Evolutionary conservation across 1,140 invertebrate genomes (phyloP).

Genomic region (Drosophila kanapiae): DNA sequence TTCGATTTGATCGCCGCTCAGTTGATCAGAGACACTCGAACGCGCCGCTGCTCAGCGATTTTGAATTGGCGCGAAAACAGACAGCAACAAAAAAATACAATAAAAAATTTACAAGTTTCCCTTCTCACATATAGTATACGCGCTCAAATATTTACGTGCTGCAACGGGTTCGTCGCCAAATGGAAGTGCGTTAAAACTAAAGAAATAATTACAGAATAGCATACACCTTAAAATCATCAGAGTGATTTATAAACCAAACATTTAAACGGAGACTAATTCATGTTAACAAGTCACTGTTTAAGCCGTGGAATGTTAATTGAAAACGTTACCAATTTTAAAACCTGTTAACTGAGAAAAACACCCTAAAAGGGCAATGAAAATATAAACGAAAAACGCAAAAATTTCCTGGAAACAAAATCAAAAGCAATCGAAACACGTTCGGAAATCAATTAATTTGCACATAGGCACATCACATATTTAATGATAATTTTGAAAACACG

Average conservation of each 20-base stretch:
- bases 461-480: constrained; percentile 48
- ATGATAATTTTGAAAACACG: constrained; percentile 73
- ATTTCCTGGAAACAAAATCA: constrained; percentile 30
- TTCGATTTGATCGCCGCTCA: constrained; percentile 73
- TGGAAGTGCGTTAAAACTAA: constrained; percentile 26
- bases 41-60: constrained; percentile 61
- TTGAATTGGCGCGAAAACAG: constrained; percentile 41
- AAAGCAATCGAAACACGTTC: constrained; percentile 28
- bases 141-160: constrained; percentile 25
- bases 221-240: background rate
- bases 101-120: constrained; percentile 26
- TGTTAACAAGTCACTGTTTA: background rate
- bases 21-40: constrained; percentile 81
- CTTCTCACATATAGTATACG: constrained; percentile 22
- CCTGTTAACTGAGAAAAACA: background rate
- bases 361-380: constrained; percentile 1
- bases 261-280: background rate
- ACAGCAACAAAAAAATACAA: constrained; percentile 2
- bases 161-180: constrained; percentile 25
- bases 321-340: constrained; percentile 6
- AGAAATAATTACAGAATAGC: background rate
- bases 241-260: background rate
- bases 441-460: constrained; percentile 69
- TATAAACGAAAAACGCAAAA: background rate
- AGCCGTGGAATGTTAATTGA: constrained; percentile 12